Base-by-base conservation (phyloP, 2,888 invertebrate species). In the Arrhopalites spinosus region DNA sequence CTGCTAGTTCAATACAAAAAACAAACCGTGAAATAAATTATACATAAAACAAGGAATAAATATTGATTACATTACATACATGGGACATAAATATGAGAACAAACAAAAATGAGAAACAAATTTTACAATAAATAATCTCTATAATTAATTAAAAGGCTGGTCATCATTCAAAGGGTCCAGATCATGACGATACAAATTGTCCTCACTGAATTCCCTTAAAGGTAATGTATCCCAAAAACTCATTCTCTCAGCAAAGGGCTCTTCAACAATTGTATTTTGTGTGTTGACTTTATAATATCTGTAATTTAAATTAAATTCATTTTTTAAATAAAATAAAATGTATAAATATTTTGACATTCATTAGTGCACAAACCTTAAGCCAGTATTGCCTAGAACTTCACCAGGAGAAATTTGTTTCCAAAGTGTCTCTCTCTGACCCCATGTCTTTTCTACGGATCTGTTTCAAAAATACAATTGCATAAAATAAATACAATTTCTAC, bases 151-250 rank as follows among this genome's bases (percentile, higher is more conserved):
- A 23, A 59, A 23, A 20, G 20, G 2, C 5, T 59, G 20, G 25
- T 59, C 59, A 11, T 23, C 59, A 59, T 59, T 23, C 3, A 13
- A 5, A 15, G 3, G 17, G 50, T 68, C 68, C 25, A 63, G 8
- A 50, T 72, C 75, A 43, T 79, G 66, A 56, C 78, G 75, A 59
- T 70, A 75, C 59, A 72, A 74, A n/a, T 3, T 36, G 61, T 83
- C 82, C 20, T 78, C 78, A 13, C 73, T 78, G 69, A 79, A 79
- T 47, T 83, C 83, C 59, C 81, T 79, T 1, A 83, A 66, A 0
- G 83, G 83, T 0, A 83, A 73, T 25, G 77, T 80, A 68, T 83
- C 83, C 82, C 81, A 83, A 36, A 83, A 83, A 56, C 77, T 80
- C 80, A 83, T 79, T 56, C 83, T 66, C n/a, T 67, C 73, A 1